phyloP scores from a whole-genome alignment of 2,113 vertebrate genomes.

The Dendropsophus ebraccatus region DNA sequence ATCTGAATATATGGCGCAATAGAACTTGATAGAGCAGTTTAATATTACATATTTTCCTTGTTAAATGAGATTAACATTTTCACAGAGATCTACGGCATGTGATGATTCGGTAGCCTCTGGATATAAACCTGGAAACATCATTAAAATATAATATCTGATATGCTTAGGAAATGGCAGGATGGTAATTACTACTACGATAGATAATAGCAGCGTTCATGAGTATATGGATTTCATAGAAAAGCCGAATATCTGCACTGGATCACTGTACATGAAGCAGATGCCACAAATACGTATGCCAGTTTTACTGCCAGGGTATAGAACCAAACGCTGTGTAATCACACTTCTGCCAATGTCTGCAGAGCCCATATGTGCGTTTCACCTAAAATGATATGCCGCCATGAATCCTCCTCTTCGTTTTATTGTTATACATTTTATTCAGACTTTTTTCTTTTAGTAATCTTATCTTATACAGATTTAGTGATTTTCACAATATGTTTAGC shows the following conservation, averaged over 20 bases:
- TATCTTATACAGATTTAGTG: neutral
- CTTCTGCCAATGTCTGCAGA: neutral
- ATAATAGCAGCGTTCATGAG: neutral
- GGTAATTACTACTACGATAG: constrained; percentile 1
- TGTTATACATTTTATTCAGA: neutral
- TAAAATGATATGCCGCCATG: neutral
- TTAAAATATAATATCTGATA: constrained; percentile 31
- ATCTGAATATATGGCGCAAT: constrained; percentile 29
- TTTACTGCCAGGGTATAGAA: neutral
- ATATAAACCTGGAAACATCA: constrained; percentile 20
- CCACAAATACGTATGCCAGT: neutral
- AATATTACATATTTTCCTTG: constrained; percentile 36
- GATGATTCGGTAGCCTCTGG: neutral
- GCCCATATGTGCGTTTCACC: neutral
- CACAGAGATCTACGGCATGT: neutral
- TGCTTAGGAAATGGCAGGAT: neutral
- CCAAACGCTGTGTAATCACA: neutral
- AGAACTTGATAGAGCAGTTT: constrained; percentile 29
- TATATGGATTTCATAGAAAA: neutral
- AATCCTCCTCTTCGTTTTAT: neutral
- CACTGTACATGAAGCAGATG: neutral
- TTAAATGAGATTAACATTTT: constrained; percentile 29
- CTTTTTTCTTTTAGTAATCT: neutral
- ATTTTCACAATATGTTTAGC: too few relatives aligned
- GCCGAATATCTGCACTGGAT: neutral